A percentile compares a stretch with the other conserved stretches of the same genome.
phyloP scores from a whole-genome alignment of 2,113 vertebrate species.

The Pitta sordida region DNA sequence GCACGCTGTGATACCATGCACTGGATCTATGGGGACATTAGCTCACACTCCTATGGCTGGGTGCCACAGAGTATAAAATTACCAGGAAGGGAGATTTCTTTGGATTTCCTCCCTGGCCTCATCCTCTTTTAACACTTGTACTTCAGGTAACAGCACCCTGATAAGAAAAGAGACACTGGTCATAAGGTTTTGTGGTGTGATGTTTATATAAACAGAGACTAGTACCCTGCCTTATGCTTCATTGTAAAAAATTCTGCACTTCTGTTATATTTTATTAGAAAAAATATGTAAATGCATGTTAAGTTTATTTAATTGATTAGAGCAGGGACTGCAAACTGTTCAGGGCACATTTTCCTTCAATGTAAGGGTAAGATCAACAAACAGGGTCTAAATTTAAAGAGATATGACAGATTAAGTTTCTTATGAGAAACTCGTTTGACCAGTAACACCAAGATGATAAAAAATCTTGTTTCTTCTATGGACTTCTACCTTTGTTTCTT shows the following conservation, averaged over 20 bases:
- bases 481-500: neutral
- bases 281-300: neutral
- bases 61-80: neutral
- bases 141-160: constrained; percentile 31
- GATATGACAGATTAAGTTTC: neutral
- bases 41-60: constrained; percentile 5
- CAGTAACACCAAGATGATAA: neutral
- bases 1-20: neutral
- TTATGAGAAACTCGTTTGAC: neutral
- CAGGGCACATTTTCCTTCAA: neutral
- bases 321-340: neutral
- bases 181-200: neutral
- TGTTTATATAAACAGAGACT: neutral
- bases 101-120: constrained; percentile 47
- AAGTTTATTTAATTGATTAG: neutral
- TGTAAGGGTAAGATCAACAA: neutral
- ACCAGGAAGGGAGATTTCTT: constrained; percentile 41
- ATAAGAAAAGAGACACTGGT: constrained; percentile 31
- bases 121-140: constrained; percentile 49
- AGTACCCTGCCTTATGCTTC: neutral
- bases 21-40: neutral
- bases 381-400: neutral
- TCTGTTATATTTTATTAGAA: neutral
- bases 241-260: neutral
- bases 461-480: neutral